A percentile compares a stretch with the other conserved stretches of the same genome.
phyloP scores from a whole-genome alignment of 2,888 invertebrate species.

The Ariolimax columbianus region DNA sequence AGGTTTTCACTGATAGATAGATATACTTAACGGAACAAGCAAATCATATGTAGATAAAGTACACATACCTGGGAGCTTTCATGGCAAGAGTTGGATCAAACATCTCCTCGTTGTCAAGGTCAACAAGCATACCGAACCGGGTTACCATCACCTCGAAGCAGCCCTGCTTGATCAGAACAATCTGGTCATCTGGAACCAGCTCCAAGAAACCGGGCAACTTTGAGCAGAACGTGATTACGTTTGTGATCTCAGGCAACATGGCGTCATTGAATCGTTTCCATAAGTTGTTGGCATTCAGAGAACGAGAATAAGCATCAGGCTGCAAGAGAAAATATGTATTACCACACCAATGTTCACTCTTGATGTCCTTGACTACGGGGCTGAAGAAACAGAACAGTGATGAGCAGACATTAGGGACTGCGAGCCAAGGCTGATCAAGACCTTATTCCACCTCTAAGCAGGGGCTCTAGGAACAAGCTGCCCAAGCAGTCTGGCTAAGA shows the following conservation, averaged over 20 bases:
- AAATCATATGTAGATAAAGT: too few relatives aligned
- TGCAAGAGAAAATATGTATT: too few relatives aligned
- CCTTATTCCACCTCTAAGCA: too few relatives aligned
- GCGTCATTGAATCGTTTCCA: slow-evolving; percentile 73
- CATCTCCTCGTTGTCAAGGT: slow-evolving; percentile 71
- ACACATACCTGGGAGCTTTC: slow-evolving; percentile 74
- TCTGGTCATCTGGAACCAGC: slow-evolving; percentile 73
- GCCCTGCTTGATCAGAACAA: slow-evolving; percentile 77
- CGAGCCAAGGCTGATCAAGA: too few relatives aligned
- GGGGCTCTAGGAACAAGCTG: too few relatives aligned
- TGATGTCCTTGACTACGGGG: too few relatives aligned
- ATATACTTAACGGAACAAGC: too few relatives aligned
- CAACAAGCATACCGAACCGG: slow-evolving; percentile 75
- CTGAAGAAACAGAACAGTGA: too few relatives aligned
- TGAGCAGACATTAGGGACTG: too few relatives aligned
- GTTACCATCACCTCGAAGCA: slow-evolving; percentile 78
- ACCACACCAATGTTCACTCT: too few relatives aligned
- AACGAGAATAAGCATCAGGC: slow-evolving; percentile 66
- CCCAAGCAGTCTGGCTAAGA: too few relatives aligned
- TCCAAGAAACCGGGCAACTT: slow-evolving; percentile 72
- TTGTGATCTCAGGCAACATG: slow-evolving; percentile 77
- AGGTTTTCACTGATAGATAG: too few relatives aligned
- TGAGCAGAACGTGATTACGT: slow-evolving; percentile 78
- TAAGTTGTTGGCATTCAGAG: slow-evolving; percentile 55
- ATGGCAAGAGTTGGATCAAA: slow-evolving; percentile 75